A percentile compares a stretch with the other conserved stretches of the same genome.
phyloP scores from a whole-genome alignment of 1,140 invertebrate genomes.

The Caerostris darwini region DNA sequence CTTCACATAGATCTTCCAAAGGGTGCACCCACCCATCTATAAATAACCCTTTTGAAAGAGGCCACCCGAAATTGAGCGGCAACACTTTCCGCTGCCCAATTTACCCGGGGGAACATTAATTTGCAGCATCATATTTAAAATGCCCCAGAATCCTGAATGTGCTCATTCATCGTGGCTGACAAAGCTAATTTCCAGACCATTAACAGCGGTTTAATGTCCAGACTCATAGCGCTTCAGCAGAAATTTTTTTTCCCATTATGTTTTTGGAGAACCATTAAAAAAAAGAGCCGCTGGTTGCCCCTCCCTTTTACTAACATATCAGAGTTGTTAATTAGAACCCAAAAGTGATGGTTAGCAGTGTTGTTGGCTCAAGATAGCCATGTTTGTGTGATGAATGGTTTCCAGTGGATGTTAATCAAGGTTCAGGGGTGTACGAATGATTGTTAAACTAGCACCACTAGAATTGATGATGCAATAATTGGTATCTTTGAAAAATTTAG shows the following conservation, averaged over 20 bases:
- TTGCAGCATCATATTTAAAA: neutral
- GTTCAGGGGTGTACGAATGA: too few species aligned
- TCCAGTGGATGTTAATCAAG: neutral
- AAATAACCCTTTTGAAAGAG: neutral
- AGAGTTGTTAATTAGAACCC: neutral
- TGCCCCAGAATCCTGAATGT: neutral
- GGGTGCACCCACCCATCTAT: neutral
- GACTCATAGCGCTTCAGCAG: neutral
- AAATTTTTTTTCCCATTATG: too few species aligned
- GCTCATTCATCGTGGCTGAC: neutral
- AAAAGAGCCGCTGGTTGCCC: neutral
- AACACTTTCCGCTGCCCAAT: neutral
- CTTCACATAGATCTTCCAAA: neutral
- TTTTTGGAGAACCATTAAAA: neutral
- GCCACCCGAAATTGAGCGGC: neutral
- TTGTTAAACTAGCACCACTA: too few species aligned
- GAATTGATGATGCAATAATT: too few species aligned
- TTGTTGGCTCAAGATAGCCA: neutral
- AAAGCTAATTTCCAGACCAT: conserved; percentile 44
- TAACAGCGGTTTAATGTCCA: neutral
- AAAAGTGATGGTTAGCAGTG: neutral
- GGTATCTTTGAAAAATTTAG: too few species aligned
- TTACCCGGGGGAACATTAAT: neutral
- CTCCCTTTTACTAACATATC: neutral
- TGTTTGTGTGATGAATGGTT: neutral